Evolutionary conservation across 1,140 invertebrate genomes (phyloP).

Genomic region (Centruroides vittatus): DNA sequence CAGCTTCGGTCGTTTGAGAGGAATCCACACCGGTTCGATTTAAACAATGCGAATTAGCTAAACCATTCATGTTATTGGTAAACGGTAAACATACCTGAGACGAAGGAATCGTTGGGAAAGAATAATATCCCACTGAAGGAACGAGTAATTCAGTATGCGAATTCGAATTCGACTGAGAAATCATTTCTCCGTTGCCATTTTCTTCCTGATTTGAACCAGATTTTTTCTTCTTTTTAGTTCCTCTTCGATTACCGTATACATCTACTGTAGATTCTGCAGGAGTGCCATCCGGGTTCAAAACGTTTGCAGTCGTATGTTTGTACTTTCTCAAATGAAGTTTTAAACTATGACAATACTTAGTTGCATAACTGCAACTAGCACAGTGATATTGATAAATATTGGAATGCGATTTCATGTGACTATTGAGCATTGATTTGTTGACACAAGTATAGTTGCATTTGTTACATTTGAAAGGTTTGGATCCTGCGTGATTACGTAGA

Average conservation of each 20-base stretch:
- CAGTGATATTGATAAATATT: constrained; percentile 94
- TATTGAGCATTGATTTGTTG: constrained; percentile 99
- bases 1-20: not conserved
- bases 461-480: constrained; percentile 91
- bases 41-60: too few relatives aligned
- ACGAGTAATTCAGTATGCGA: not conserved
- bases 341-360: constrained; percentile 95
- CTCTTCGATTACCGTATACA: constrained; percentile 71
- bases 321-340: constrained; percentile 93
- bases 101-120: not conserved
- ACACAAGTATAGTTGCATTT: constrained; percentile 89
- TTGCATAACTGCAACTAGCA: constrained; percentile 86
- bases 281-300: constrained; percentile 71
- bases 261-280: constrained; percentile 76
- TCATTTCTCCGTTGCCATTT: too few relatives aligned
- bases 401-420: constrained; percentile 95
- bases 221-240: constrained; percentile 41
- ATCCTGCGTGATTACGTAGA: constrained; percentile 83
- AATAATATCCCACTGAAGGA: not conserved
- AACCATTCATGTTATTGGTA: too few relatives aligned
- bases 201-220: not conserved
- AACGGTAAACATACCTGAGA: too few relatives aligned
- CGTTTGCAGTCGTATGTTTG: constrained; percentile 65
- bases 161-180: not conserved
- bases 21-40: too few relatives aligned